phyloP scores from a whole-genome alignment of 2,797 vertebrate genomes.

The Labeo calbasu region DNA sequence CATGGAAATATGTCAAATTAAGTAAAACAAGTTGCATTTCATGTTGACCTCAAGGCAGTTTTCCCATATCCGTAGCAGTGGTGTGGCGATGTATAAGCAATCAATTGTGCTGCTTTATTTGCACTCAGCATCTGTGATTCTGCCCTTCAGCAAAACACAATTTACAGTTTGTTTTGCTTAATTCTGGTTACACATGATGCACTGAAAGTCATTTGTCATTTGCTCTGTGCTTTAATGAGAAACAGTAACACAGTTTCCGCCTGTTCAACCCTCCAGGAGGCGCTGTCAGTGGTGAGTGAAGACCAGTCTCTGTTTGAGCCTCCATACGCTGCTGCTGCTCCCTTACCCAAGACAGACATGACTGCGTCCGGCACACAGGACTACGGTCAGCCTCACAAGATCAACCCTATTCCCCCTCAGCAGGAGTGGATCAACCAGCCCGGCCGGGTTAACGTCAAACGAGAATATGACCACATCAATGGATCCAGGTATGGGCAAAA shows the following conservation, averaged over 20 bases:
- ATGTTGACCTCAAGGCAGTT: neutral
- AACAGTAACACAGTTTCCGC: constrained; percentile 26
- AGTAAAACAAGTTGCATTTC: neutral
- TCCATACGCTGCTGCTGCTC: constrained; percentile 89
- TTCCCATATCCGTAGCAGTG: neutral
- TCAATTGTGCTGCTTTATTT: neutral
- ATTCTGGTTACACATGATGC: constrained; percentile 2
- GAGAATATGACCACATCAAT: constrained; percentile 98
- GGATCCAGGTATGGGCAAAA: constrained; percentile 87
- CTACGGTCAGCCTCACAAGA: constrained; percentile 97
- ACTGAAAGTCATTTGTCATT: constrained; percentile 18
- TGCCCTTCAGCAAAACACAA: constrained; percentile 14
- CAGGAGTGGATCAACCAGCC: constrained; percentile 98
- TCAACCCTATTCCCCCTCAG: constrained; percentile 93
- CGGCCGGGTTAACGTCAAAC: constrained; percentile 91
- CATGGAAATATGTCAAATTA: neutral
- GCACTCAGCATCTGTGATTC: neutral
- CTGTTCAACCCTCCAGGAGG: constrained; percentile 84
- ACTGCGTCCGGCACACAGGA: constrained; percentile 97
- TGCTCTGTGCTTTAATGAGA: constrained; percentile 29
- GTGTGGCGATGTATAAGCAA: constrained; percentile 10
- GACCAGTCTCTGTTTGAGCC: constrained; percentile 99
- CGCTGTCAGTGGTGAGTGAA: constrained; percentile 99
- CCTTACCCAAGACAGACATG: constrained; percentile 97
- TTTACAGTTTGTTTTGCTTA: constrained; percentile 1